A percentile compares a stretch with the other conserved stretches of the same genome.
phyloP scores from a whole-genome alignment of 1,140 invertebrate species.

The Drosophila pallidifrons region DNA sequence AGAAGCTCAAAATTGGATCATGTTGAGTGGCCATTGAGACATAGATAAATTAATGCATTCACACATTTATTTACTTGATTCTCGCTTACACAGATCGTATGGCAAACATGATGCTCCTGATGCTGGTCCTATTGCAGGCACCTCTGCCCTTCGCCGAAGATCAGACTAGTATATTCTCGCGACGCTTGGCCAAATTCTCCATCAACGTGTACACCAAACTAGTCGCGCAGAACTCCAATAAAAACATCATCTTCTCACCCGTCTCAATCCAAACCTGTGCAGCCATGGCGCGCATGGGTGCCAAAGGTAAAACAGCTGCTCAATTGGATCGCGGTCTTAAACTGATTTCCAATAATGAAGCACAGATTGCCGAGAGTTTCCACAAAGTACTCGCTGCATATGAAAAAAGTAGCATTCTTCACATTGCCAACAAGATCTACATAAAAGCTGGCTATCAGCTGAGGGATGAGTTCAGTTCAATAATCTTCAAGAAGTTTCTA shows the following conservation, averaged over 20 bases:
- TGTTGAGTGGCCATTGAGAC: constrained; percentile 21
- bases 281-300: constrained; percentile 77
- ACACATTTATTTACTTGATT: constrained; percentile 21
- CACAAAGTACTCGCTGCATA: too few species aligned
- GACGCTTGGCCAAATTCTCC: constrained; percentile 52
- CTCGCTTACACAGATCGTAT: constrained; percentile 47
- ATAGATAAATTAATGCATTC: constrained; percentile 68
- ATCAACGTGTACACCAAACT: constrained; percentile 22
- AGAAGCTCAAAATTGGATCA: too few species aligned
- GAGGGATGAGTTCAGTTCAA: constrained; percentile 50
- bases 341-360: constrained; percentile 65
- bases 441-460: constrained; percentile 63
- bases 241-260: constrained; percentile 87
- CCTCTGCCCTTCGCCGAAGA: constrained; percentile 15
- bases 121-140: constrained; percentile 17
- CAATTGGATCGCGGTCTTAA: constrained; percentile 86
- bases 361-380: too few species aligned
- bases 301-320: constrained; percentile 85
- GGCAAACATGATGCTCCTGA: constrained; percentile 39
- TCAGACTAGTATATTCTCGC: constrained; percentile 38
- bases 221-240: constrained; percentile 46
- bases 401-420: too few species aligned
- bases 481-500: constrained; percentile 23
- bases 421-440: constrained; percentile 81
- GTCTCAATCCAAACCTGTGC: constrained; percentile 86